phyloP scores from a whole-genome alignment of 53 echinoderm and acorn worm species.

The Paelopatides confundens region DNA sequence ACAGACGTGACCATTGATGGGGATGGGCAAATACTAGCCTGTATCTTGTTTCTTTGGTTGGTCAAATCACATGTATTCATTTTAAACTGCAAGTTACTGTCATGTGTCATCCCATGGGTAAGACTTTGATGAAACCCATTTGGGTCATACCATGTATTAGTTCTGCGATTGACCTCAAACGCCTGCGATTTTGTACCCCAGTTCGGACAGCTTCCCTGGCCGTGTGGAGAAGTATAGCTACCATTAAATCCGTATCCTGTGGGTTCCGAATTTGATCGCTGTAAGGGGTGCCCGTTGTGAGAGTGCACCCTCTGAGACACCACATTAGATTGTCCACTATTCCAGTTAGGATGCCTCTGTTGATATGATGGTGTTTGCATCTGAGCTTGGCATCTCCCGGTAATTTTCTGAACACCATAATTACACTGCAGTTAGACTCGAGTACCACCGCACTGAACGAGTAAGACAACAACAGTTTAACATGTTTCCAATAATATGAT shows the following conservation, averaged over 20 bases:
- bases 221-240: background rate
- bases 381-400: background rate
- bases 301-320: background rate
- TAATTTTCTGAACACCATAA: constrained; percentile 12
- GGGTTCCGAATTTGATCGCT: constrained; percentile 14
- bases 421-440: constrained; percentile 16
- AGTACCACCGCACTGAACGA: too few relatives aligned
- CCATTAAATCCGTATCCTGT: constrained; percentile 1
- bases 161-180: background rate
- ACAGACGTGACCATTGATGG: background rate
- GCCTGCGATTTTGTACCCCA: constrained; percentile 27
- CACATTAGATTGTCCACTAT: background rate
- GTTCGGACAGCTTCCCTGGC: background rate
- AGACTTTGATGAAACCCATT: background rate
- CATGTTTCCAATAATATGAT: too few relatives aligned
- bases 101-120: background rate
- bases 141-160: background rate
- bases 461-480: too few relatives aligned
- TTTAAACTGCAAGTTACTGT: background rate
- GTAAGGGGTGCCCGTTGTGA: constrained; percentile 30
- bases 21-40: background rate
- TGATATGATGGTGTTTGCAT: background rate
- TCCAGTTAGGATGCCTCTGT: constrained; percentile 32
- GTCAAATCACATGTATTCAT: background rate
- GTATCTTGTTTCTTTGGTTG: background rate